phyloP scores from a whole-genome alignment of 2,888 invertebrate genomes.

The Sesamia inferens region DNA sequence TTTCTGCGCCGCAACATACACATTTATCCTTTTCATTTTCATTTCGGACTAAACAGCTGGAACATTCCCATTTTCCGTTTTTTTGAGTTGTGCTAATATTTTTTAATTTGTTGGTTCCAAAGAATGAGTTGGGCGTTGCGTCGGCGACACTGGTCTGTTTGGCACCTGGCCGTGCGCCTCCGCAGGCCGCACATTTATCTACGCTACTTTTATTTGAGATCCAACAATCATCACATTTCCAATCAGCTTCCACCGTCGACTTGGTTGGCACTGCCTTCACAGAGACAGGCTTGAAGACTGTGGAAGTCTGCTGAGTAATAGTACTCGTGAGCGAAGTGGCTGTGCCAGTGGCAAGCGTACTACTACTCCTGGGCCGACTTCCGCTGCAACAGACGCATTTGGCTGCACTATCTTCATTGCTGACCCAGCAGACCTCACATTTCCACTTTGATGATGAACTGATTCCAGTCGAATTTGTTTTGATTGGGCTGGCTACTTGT shows the following conservation, averaged over 20 bases:
- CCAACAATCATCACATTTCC: slow-evolving; percentile 78
- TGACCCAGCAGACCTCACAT: slow-evolving; percentile 76
- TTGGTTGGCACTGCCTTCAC: background rate
- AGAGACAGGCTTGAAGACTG: slow-evolving; percentile 12
- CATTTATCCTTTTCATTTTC: slow-evolving; percentile 73
- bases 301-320: slow-evolving; percentile 2
- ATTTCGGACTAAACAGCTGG: slow-evolving; percentile 79
- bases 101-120: slow-evolving; percentile 62
- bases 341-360: background rate
- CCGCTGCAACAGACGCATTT: slow-evolving; percentile 75
- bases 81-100: slow-evolving; percentile 71
- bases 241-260: slow-evolving; percentile 54
- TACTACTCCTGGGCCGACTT: slow-evolving; percentile 60
- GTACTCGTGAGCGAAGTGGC: slow-evolving; percentile 8
- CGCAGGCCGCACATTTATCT: slow-evolving; percentile 77
- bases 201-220: slow-evolving; percentile 72
- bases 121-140: slow-evolving; percentile 28
- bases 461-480: slow-evolving; percentile 36
- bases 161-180: slow-evolving; percentile 65
- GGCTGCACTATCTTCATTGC: slow-evolving; percentile 67
- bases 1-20: slow-evolving; percentile 78
- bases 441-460: slow-evolving; percentile 71
- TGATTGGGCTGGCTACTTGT: slow-evolving; percentile 26
- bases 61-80: slow-evolving; percentile 80
- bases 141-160: slow-evolving; percentile 43